These are phyloP conservation scores for Vimba vimba DNA, from an alignment of 2,113 vertebrate genomes.

Conservation along the genomic window DNA sequence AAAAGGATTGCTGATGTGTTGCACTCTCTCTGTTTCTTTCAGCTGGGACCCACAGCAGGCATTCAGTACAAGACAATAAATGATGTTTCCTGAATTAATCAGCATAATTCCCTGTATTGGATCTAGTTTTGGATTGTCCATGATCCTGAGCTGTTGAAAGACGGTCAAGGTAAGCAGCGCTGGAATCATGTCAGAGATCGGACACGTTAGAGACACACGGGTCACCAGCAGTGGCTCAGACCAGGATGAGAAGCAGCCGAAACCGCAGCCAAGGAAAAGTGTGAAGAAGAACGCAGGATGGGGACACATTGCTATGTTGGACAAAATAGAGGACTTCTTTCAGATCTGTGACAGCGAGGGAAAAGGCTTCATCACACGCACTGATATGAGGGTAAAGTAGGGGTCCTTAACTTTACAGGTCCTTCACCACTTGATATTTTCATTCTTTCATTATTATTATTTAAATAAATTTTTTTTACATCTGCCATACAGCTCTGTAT, in stretches of 20 bases:
- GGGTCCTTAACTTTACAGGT: background rate
- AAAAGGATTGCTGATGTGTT: too few relatives aligned
- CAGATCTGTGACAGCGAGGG: conserved; percentile 87
- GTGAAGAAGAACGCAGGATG: conserved; percentile 56
- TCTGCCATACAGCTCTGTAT: background rate
- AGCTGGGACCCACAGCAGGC: background rate
- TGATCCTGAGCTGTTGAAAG: background rate
- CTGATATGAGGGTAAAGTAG: conserved; percentile 87
- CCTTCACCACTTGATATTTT: background rate
- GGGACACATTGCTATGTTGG: conserved; percentile 71
- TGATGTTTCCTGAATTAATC: background rate
- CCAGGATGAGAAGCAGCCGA: conserved; percentile 54
- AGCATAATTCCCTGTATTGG: background rate
- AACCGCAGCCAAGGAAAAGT: background rate
- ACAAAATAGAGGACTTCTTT: conserved; percentile 89
- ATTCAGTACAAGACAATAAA: background rate
- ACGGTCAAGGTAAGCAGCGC: conserved; percentile 18
- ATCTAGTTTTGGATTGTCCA: background rate
- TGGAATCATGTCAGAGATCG: conserved; percentile 55
- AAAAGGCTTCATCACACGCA: conserved; percentile 86
- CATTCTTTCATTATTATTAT: too few relatives aligned
- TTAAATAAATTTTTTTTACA: background rate
- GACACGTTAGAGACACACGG: too few relatives aligned
- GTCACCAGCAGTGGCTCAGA: too few relatives aligned
- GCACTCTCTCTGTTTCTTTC: background rate